These are phyloP conservation scores for Limnephilus rhombicus DNA, from an alignment of 2,888 invertebrate species.

Conservation along the genomic window DNA sequence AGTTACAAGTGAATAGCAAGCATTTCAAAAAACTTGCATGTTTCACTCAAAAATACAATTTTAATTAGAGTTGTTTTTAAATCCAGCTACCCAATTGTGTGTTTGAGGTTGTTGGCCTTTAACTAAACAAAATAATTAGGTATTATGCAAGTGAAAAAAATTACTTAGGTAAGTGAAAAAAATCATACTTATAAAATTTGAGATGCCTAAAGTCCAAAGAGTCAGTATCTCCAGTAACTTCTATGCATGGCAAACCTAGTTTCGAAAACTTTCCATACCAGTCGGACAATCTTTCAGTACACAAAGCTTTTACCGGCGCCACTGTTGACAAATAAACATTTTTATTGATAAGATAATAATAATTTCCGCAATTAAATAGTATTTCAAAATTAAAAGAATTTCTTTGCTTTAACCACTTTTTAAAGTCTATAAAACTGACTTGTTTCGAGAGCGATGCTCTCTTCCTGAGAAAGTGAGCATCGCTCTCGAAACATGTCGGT, in stretches of 20 bases:
- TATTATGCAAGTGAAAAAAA: not conserved
- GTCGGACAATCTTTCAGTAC: slow-evolving; percentile 84
- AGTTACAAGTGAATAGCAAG: no score
- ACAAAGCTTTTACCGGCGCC: slow-evolving; percentile 89
- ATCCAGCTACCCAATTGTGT: not conserved
- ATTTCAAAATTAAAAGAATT: not conserved
- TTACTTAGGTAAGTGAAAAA: not conserved
- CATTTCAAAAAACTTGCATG: no score
- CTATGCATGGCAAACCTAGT: slow-evolving; percentile 81
- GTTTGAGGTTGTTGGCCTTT: not conserved
- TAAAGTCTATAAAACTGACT: no score
- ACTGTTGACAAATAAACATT: slow-evolving; percentile 73
- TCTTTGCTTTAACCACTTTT: no score
- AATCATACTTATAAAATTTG: slow-evolving; percentile 71
- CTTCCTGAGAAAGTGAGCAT: no score
- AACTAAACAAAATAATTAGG: not conserved
- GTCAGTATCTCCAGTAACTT: slow-evolving; percentile 88
- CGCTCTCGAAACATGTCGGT: no score
- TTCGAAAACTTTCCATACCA: slow-evolving; percentile 85
- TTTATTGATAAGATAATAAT: not conserved
- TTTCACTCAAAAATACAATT: no score
- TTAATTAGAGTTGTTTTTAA: no score
- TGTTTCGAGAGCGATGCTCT: no score
- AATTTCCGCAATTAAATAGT: not conserved
- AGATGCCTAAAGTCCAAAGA: slow-evolving; percentile 78